Conservation (phyloP, 2,888 invertebrate genomes). For the Clistopyga incitator region DNA sequence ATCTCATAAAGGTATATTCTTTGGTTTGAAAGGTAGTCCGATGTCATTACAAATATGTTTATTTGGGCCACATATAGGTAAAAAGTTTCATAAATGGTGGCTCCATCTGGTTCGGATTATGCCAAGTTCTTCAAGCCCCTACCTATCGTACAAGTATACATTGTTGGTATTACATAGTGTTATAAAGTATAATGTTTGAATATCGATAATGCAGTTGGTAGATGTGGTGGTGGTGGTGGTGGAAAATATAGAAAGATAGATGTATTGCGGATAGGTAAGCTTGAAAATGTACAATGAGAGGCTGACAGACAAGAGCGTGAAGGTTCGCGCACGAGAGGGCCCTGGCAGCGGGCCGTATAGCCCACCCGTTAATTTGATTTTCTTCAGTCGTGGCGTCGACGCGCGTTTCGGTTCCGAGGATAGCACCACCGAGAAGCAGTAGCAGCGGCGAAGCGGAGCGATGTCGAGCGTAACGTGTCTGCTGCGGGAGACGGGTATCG, state of each 20-base stretch:
- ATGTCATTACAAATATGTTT: neutral
- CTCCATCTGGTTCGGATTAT: too few species aligned
- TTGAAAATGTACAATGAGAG: conserved; percentile 54
- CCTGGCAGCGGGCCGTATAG: conserved; percentile 33
- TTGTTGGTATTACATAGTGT: neutral
- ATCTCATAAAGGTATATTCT: too few species aligned
- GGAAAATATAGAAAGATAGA: conserved; percentile 39
- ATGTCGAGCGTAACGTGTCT: conserved; percentile 80
- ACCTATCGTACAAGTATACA: too few species aligned
- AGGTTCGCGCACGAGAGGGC: conserved; percentile 55
- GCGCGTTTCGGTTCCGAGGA: conserved; percentile 77
- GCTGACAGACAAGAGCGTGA: conserved; percentile 47
- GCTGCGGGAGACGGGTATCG: conserved; percentile 73
- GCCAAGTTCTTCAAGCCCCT: too few species aligned
- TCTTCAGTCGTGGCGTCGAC: conserved; percentile 69
- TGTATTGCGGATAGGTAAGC: conserved; percentile 45
- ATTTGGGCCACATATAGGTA: too few species aligned
- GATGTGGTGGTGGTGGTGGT: neutral
- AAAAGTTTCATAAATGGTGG: too few species aligned
- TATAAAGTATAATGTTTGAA: neutral
- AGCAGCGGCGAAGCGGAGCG: conserved; percentile 65
- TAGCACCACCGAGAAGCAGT: conserved; percentile 60
- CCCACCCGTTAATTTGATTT: conserved; percentile 80
- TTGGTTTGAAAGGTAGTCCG: too few species aligned
- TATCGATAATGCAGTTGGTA: conserved; percentile 14